Evolutionary conservation across 2,888 invertebrate species (phyloP), one percentile per base, ranked within the genome.

Genomic region (Lasius fuliginosus): DNA sequence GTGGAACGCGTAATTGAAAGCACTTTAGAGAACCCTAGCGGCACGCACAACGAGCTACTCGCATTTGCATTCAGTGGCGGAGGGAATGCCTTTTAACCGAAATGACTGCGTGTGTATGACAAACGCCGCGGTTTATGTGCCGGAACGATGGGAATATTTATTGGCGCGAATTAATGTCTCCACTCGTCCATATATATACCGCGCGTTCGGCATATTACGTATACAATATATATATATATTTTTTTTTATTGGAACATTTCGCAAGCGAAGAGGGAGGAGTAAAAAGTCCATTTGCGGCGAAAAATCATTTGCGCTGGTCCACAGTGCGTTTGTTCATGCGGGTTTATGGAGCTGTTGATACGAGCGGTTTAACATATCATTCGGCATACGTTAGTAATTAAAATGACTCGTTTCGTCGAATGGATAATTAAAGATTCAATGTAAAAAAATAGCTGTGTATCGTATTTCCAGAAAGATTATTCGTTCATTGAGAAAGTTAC

Each of bases 121-220:
- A 93, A 93, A 94, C 92, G 93, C 91, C 92, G 91, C 93, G 71
- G 93, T 93, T 94, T 93, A 91, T 93, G 91, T 89, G 89, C 89
- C 92, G 92, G 90, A 92, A 92, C 92, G 92, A 93, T 92, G 91
- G 83, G 90, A 93, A 94, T 94, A 94, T 94, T 94, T 93, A 94
- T 93, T 92, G 92, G 91, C 91, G 88, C 92, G 92, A 92, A 94
- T 93, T 92, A 94, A 93, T 92, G 91, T 92, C 91, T 89, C 91
- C 89, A 86, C 89, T 90, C 90, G 87, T 90, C 90, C 90, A 82
- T 89, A 15, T 6, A 49, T 18, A 49, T 1, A 9, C n/a, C 46
- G 46, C 68, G 77, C 87, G 85, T 89, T 90, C 79, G 58, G 46
- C 69, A 36, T 53, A 40, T 42, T 64, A 49, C 49, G 49, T 33